A percentile compares a stretch with the other conserved stretches of the same genome.
phyloP scores from a whole-genome alignment of 1,140 invertebrate species.

The Planococcus citri region DNA sequence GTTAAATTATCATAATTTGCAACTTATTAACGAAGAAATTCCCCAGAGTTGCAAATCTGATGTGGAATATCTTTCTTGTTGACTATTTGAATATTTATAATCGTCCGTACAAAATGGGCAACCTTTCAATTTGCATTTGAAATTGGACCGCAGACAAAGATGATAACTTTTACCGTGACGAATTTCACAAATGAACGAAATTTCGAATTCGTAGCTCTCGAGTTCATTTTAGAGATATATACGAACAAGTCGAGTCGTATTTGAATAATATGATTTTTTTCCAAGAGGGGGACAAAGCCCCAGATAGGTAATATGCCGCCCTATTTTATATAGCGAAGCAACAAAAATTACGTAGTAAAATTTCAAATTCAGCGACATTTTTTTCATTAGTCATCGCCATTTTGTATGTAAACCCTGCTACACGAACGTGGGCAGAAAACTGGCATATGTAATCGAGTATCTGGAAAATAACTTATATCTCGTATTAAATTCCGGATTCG shows the following conservation, averaged over 20 bases:
- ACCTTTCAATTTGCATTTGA: constrained; percentile 19
- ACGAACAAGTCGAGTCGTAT: background rate
- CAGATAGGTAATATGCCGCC: too few species aligned
- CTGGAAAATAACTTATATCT: too few species aligned
- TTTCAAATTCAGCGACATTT: too few species aligned
- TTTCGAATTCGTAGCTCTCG: background rate
- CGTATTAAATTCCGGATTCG: too few species aligned
- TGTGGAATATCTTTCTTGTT: constrained; percentile 2
- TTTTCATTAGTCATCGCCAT: too few species aligned
- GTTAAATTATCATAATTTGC: constrained; percentile 11
- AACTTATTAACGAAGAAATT: constrained; percentile 14
- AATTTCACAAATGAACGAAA: background rate
- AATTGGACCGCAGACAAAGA: constrained; percentile 18
- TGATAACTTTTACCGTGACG: background rate
- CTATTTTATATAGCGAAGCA: background rate
- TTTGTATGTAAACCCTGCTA: too few species aligned
- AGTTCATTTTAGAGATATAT: background rate
- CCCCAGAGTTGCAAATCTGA: background rate
- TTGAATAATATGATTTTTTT: background rate
- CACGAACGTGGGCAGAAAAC: too few species aligned
- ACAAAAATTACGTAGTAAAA: too few species aligned
- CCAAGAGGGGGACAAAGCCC: too few species aligned
- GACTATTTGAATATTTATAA: constrained; percentile 16
- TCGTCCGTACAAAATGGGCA: constrained; percentile 11
- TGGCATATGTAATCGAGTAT: too few species aligned